Percentiles rank a stretch among this genome's conserved stretches.
These are phyloP conservation scores for Cheilosia grossa DNA, from an alignment of 2,888 invertebrate species.

Conservation along the genomic window DNA sequence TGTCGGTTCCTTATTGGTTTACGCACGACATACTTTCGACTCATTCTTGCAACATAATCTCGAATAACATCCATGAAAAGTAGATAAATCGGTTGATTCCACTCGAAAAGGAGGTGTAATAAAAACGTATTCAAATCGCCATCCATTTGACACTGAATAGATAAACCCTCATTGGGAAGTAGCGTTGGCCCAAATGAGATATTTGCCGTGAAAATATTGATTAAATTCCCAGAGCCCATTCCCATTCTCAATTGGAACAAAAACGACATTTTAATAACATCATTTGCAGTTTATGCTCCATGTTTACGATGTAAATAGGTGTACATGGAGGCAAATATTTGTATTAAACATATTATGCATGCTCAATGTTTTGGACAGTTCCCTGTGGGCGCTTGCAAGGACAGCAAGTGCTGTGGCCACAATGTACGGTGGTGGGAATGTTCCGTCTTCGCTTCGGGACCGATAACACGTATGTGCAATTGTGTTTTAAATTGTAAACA, in stretches of 20 bases:
- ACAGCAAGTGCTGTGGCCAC: slow-evolving; percentile 1
- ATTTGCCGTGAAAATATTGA: slow-evolving; percentile 4
- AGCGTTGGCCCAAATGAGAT: no score
- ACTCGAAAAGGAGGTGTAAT: no score
- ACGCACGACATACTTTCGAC: no score
- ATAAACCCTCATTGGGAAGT: no score
- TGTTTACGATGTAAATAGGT: slow-evolving; percentile 46
- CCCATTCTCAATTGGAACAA: neutral
- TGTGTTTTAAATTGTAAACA: slow-evolving; percentile 60
- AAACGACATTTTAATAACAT: slow-evolving; percentile 58
- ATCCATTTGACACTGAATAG: no score
- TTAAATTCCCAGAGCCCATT: neutral
- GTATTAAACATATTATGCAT: slow-evolving; percentile 8
- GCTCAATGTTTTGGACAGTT: slow-evolving; percentile 5
- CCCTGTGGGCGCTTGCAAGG: neutral
- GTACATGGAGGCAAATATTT: slow-evolving; percentile 11
- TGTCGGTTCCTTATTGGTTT: no score
- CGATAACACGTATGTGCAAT: slow-evolving; percentile 37
- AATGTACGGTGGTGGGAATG: neutral
- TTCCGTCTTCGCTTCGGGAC: slow-evolving; percentile 7
- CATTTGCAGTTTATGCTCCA: slow-evolving; percentile 53
- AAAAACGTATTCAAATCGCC: no score
- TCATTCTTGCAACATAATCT: no score
- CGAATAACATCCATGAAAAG: no score
- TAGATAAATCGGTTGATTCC: no score